Evolutionary conservation across 30 jellyfish, hydroid and myxozoan species (phyloP).

Genomic region (Pseudorhiza aurosa): DNA sequence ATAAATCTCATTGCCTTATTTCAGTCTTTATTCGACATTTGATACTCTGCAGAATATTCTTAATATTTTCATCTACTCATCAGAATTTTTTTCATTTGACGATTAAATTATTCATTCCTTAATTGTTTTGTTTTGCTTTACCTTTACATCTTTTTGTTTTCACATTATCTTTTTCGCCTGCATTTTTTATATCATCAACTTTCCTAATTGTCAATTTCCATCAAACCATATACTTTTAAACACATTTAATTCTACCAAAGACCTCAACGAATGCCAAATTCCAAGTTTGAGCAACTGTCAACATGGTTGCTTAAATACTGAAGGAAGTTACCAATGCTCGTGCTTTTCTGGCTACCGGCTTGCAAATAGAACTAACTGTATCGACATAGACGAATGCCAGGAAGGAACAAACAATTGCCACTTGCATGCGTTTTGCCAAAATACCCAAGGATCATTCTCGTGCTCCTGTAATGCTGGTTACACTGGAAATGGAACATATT

Average conservation of each 20-base stretch:
- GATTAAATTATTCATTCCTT: no score
- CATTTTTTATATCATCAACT: background rate
- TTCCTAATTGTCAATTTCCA: background rate
- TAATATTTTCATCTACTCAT: no score
- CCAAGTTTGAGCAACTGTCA: constrained; percentile 3
- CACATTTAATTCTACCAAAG: no score
- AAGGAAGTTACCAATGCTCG: constrained; percentile 39
- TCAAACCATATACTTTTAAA: background rate
- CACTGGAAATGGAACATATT: constrained; percentile 48
- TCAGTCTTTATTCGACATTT: no score
- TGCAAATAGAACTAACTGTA: constrained; percentile 15
- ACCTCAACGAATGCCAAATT: constrained; percentile 41
- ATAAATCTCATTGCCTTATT: no score
- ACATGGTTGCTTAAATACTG: constrained; percentile 44
- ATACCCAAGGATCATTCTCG: constrained; percentile 34
- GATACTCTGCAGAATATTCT: no score
- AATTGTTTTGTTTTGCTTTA: no score
- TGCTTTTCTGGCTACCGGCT: constrained; percentile 58
- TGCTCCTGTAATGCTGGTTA: constrained; percentile 54
- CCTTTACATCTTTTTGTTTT: no score
- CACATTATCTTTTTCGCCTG: no score
- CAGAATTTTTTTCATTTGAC: no score
- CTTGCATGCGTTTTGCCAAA: constrained; percentile 14
- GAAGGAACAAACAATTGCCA: constrained; percentile 44
- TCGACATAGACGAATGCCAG: constrained; percentile 43